Evolutionary conservation across 2,797 vertebrate species (phyloP).

Genomic region (Pagetopsis macropterus): DNA sequence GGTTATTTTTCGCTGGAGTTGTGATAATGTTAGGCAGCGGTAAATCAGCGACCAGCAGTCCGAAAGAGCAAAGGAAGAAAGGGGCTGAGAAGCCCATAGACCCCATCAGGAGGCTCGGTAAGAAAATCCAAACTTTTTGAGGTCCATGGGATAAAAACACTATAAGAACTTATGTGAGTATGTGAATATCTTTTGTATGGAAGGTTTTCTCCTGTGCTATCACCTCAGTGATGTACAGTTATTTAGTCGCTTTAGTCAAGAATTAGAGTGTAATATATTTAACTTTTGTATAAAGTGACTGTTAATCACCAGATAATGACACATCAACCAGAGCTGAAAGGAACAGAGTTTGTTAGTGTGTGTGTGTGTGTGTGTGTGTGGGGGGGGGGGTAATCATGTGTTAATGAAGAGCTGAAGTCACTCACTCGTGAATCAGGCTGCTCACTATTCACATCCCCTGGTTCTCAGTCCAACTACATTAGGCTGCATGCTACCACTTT

Average conservation of each 20-base stretch:
- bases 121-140: constrained; percentile 41
- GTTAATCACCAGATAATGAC: constrained; percentile 30
- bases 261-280: too few species aligned
- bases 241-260: too few species aligned
- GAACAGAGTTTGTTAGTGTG: background rate
- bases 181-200: background rate
- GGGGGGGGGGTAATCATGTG: constrained; percentile 34
- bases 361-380: background rate
- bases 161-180: background rate
- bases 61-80: constrained; percentile 53
- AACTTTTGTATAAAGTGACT: background rate
- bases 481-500: background rate
- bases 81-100: constrained; percentile 66
- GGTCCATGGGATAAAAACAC: background rate
- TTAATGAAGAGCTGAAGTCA: constrained; percentile 39
- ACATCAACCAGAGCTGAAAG: constrained; percentile 23
- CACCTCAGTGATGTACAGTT: too few species aligned
- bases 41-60: constrained; percentile 53
- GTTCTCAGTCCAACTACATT: constrained; percentile 5
- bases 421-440: constrained; percentile 51
- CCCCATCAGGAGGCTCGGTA: constrained; percentile 78
- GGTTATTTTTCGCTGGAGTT: constrained; percentile 1
- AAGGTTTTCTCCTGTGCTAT: background rate
- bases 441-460: constrained; percentile 14
- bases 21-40: constrained; percentile 71